Base-by-base conservation (phyloP, 2,797 vertebrate genomes). In the Falco peregrinus region DNA sequence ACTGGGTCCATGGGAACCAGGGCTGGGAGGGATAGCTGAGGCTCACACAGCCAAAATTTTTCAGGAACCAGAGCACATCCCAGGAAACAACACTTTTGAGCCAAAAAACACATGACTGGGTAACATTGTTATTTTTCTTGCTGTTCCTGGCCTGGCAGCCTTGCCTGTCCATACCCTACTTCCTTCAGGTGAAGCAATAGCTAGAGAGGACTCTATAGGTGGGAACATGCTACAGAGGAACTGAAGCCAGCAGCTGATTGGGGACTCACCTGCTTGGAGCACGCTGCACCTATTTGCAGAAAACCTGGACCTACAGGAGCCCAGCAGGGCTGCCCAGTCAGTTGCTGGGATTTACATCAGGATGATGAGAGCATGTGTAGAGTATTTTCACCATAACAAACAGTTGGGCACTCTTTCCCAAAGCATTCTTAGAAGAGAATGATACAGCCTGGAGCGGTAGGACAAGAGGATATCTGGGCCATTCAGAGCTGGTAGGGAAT, bases 1-100 rank as follows among this genome's bases (percentile, higher is more conserved):
- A 10, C 29, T 0, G 0, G n/a, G 2, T 69, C 41, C 5, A 1
- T 10, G 50, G 33, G 8, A 10, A 22, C 25, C 4, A 20, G 18
- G 33, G 8, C 50, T 9, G 3, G 41, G 31, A 59, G 54, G 2
- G 16, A 19, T 13, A 45, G 16, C n/a, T 76, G 63, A 5, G 11
- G n/a, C 77, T 89, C 5, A 0, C 25, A 18, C 4, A 63, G 24
- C 33, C 53, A 69, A 11, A 80, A 85, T 85, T 61, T 47, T 47
- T 73, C 17, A 12, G 54, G 18, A 68, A 43, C 47, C 26, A 29
- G 35, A 90, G 28, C 65, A 25, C 41, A 64, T n/a, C 37, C 25
- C 17, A 59, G 51, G 3, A 69, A 90, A 21, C 26, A 79, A 50
- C 63, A 21, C 22, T 82, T 79, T 2, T 14, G 43, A 79, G 14